Evolutionary conservation across 2,113 vertebrate genomes (phyloP), one percentile per base, ranked within the genome.

Genomic region (Penelope pileata): DNA sequence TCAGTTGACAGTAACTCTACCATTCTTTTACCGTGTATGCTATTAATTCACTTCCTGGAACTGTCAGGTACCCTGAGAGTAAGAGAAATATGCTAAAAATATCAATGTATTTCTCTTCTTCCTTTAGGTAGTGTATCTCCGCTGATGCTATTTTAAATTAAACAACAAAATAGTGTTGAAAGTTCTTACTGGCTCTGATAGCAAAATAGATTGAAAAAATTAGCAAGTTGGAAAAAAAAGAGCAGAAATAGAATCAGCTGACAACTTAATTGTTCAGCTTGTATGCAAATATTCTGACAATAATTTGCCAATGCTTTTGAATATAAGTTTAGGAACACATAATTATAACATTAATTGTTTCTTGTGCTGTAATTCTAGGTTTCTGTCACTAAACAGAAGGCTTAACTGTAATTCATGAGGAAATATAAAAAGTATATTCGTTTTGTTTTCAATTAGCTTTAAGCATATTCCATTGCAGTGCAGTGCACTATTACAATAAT

Each of bases 311-410:
- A 81, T 94, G 88, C 91, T 73, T 78, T 93, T 92, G 78, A 96
- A 88, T 91, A 80, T 93, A 92, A 86, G 83, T 89, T 94, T 85
- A 91, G 90, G 93, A 90, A 95, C 34, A 88, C 78, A 63, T 92
- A 79, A 91, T 93, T 97, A 96, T 94, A 95, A 94, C 84, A 92
- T 96, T 96, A 97, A 95, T 97, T 96, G 92, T 96, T 97, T 93
- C 96, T 96, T 84, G 50, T 90, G 62, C 94, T 96, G 93, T 97
- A 96, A 97, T 97, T 96, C 87, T 93, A 96, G 76, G 92, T 95
- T 97, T 97, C 94, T 97, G 95, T 97, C 96, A 96, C 91, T 96
- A 97, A 97, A 91, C 87, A 96, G 87, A 96, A 96, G 63, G 64
- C 89, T 94, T 96, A 93, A 93, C 94, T 83, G 81, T 80, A 94